phyloP scores from a whole-genome alignment of 2,888 invertebrate species.

The Nomada lathburiana region DNA sequence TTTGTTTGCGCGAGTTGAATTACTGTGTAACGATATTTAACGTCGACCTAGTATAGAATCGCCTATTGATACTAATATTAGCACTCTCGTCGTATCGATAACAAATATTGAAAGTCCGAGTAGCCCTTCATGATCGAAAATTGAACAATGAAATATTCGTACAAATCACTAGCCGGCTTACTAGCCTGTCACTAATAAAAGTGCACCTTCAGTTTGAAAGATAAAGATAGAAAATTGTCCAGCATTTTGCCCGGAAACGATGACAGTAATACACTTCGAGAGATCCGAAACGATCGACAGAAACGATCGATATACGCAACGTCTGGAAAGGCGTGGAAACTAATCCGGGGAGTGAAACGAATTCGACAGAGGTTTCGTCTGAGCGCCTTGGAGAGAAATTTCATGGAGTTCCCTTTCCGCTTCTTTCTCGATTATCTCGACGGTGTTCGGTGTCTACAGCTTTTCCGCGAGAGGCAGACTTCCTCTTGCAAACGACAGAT shows the following conservation, averaged over 20 bases:
- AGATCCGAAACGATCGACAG: background rate
- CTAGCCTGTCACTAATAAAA: too few species aligned
- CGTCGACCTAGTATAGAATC: too few species aligned
- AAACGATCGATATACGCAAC: background rate
- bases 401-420: conserved; percentile 22
- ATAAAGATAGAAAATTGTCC: background rate
- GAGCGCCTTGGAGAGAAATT: conserved; percentile 18
- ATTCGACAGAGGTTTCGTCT: background rate
- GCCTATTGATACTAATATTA: too few species aligned
- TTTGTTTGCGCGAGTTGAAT: too few species aligned
- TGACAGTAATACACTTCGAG: background rate
- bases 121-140: too few species aligned
- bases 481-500: conserved; percentile 43
- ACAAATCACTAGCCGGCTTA: too few species aligned
- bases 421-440: conserved; percentile 35
- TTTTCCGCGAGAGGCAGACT: conserved; percentile 31
- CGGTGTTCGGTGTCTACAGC: conserved; percentile 32
- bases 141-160: too few species aligned
- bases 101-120: too few species aligned
- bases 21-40: too few species aligned
- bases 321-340: background rate
- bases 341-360: background rate
- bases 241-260: background rate
- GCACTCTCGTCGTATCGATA: too few species aligned
- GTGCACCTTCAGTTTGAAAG: too few species aligned